These are phyloP conservation scores for Drosophila koepferae DNA, from an alignment of 2,888 invertebrate genomes.

Conservation along the genomic window DNA sequence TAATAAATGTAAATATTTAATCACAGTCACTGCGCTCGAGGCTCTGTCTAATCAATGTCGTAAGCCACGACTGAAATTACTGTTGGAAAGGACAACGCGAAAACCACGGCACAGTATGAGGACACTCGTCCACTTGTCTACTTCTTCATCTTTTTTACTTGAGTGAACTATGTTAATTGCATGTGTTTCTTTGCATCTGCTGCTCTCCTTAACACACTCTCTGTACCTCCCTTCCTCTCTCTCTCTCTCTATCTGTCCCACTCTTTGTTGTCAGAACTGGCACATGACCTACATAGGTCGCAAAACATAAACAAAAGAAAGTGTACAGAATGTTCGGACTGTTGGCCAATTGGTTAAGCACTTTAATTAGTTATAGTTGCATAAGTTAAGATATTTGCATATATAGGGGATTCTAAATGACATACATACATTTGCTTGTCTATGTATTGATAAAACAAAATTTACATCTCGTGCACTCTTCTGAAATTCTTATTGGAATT, in stretches of 20 bases:
- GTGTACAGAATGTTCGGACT: constrained; percentile 17
- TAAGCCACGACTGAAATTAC: neutral
- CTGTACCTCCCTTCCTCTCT: neutral
- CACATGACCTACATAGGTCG: constrained; percentile 70
- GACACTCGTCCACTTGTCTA: constrained; percentile 28
- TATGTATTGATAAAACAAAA: neutral
- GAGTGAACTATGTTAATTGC: constrained; percentile 52
- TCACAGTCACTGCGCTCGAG: constrained; percentile 11
- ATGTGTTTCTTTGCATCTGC: constrained; percentile 19
- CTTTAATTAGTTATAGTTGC: neutral
- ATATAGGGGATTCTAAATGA: neutral
- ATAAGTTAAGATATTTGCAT: neutral
- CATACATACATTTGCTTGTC: neutral
- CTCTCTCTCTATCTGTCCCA: neutral
- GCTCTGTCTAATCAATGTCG: constrained; percentile 29
- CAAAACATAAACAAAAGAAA: constrained; percentile 44
- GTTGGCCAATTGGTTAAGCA: constrained; percentile 18
- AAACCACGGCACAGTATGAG: constrained; percentile 24
- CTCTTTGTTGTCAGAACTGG: constrained; percentile 48
- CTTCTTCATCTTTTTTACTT: constrained; percentile 19
- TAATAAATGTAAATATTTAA: constrained; percentile 31
- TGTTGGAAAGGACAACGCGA: neutral
- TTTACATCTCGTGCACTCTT: neutral
- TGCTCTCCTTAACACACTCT: neutral
- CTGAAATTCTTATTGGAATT: neutral